phyloP scores from a whole-genome alignment of 2,888 invertebrate species.

The Elegia similella region DNA sequence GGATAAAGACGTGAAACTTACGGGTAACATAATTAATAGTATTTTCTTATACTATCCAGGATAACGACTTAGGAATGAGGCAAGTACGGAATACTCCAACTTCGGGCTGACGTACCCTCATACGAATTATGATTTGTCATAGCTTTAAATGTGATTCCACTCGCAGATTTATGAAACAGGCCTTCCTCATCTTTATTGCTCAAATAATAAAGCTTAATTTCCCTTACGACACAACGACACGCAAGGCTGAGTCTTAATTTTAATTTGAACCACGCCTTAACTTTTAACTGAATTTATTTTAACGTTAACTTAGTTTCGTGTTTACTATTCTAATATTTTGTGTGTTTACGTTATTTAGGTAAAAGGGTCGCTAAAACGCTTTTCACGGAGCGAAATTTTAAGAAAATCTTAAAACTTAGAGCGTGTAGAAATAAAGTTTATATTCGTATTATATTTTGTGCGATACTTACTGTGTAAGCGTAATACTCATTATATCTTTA shows the following conservation, averaged over 20 bases:
- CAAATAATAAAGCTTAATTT: not conserved
- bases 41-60: too few species aligned
- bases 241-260: conserved; percentile 6
- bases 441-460: not conserved
- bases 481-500: too few species aligned
- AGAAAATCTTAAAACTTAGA: not conserved
- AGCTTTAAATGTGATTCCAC: not conserved
- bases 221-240: not conserved
- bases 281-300: conserved; percentile 7
- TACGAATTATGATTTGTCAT: not conserved
- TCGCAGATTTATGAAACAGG: not conserved
- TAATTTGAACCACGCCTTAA: conserved; percentile 7
- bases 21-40: too few species aligned
- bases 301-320: not conserved
- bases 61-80: not conserved
- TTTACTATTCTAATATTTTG: conserved; percentile 2
- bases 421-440: not conserved
- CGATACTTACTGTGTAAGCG: too few species aligned
- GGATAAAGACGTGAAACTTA: too few species aligned
- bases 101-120: not conserved
- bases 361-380: not conserved
- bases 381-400: not conserved
- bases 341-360: not conserved
- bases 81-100: not conserved
- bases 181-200: not conserved